Base-by-base conservation (phyloP, 2,888 invertebrate genomes). In the Patella caerulea region DNA sequence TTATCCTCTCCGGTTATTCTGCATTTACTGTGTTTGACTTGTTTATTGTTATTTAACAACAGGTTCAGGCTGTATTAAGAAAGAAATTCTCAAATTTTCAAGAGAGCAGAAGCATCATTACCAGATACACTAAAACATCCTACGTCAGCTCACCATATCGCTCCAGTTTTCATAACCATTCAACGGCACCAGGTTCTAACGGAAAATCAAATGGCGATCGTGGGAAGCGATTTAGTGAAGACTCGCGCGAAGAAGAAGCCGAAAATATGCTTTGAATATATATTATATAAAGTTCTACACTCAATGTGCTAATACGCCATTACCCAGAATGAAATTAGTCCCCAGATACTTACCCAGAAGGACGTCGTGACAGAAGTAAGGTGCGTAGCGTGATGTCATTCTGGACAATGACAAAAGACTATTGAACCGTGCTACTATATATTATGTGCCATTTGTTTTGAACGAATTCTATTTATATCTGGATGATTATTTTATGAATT, bases 51-150 rank as follows among this genome's bases (percentile, higher is more conserved):
- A 45, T 45, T 45, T 45, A 45, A 45, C 45, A 45, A 45, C 79
- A 88, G 88, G 88, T 88, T 2, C 83, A 84, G 71, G 77, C 86
- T 0, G 83, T 86, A 53, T 71, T 88, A n/a, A 86, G 87, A 73
- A 87, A 88, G 75, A 87, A 86, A 70, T 70, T 88, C 5, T 82
- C 81, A 14, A 79, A 84, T 56, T 84, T 85, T 52, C 85, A 86
- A 74, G 88, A 88, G 71, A 86, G 84, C 29, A 78, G 87, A 4
- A 83, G 84, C 0, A 78, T 88, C 19, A 84, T 85, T 29, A 86
- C 87, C 4, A 84, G 86, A 72, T 87, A 86, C 79, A 88, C 88
- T 53, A 84, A 84, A 56, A 84, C 87, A 1, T 87, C 88, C 2
- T 78, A 82, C 71, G 83, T 85, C 45, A 83, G 83, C 3, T 85